These are phyloP conservation scores for Sebastes oblongus DNA, from an alignment of 2,797 vertebrate genomes.

Conservation along the genomic window DNA sequence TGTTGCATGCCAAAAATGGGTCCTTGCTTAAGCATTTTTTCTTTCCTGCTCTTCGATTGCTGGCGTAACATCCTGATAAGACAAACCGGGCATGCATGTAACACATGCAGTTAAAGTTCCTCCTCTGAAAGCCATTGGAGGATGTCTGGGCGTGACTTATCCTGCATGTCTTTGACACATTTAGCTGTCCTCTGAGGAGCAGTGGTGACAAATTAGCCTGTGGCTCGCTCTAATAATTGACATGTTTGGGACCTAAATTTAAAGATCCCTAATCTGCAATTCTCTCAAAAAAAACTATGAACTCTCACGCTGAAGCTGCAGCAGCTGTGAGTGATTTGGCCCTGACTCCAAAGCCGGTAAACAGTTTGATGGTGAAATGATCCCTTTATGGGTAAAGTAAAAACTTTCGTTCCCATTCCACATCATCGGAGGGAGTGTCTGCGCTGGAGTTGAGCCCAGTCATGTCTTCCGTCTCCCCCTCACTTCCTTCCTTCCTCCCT, in stretches of 20 bases:
- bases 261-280: constrained; percentile 24
- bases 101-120: constrained; percentile 32
- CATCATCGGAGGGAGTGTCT: constrained; percentile 66
- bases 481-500: constrained; percentile 49
- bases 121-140: constrained; percentile 12
- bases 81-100: constrained; percentile 33
- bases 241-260: neutral
- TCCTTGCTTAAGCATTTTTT: neutral
- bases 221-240: constrained; percentile 5
- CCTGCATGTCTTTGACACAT: constrained; percentile 6
- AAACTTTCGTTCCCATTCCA: constrained; percentile 50
- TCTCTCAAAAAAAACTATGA: constrained; percentile 20
- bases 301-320: constrained; percentile 3
- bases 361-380: constrained; percentile 59
- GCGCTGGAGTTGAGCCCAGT: constrained; percentile 58
- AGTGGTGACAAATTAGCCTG: neutral
- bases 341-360: constrained; percentile 29
- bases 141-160: neutral
- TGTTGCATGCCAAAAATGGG: constrained; percentile 47
- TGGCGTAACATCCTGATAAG: constrained; percentile 58
- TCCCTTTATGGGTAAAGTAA: constrained; percentile 60
- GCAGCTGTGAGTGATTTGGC: constrained; percentile 60
- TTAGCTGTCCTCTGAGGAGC: constrained; percentile 18
- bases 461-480: constrained; percentile 46
- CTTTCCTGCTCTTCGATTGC: constrained; percentile 3